Percentiles rank a stretch among this genome's conserved stretches.
These are phyloP conservation scores for Cataglyphis cursor DNA, from an alignment of 2,888 invertebrate species.

Conservation along the genomic window DNA sequence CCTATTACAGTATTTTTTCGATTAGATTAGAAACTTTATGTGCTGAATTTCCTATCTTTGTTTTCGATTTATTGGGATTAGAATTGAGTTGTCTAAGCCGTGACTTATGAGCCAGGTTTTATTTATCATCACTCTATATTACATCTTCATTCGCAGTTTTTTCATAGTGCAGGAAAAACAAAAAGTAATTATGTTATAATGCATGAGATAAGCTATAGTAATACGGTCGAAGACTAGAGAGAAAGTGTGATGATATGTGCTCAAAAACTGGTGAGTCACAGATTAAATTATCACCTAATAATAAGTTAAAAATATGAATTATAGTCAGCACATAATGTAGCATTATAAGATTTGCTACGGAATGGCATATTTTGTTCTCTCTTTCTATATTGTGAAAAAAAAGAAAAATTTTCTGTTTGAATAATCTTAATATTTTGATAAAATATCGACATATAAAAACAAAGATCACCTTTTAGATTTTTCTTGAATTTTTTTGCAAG, in stretches of 20 bases:
- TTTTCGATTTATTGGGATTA: slow-evolving; percentile 33
- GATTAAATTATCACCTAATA: slow-evolving; percentile 33
- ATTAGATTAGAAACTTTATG: slow-evolving; percentile 83
- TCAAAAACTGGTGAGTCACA: slow-evolving; percentile 28
- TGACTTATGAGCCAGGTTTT: slow-evolving; percentile 24
- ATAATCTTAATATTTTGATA: slow-evolving; percentile 14
- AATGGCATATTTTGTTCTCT: slow-evolving; percentile 28
- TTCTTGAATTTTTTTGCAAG: neutral
- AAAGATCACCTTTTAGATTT: slow-evolving; percentile 19
- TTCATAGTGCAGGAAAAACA: neutral
- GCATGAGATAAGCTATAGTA: slow-evolving; percentile 19
- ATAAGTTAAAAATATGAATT: slow-evolving; percentile 35
- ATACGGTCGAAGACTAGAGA: neutral
- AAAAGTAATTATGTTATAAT: neutral
- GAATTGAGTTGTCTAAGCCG: slow-evolving; percentile 15
- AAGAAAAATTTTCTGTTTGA: neutral
- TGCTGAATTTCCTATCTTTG: slow-evolving; percentile 68
- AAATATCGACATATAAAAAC: slow-evolving; percentile 16
- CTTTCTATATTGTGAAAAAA: slow-evolving; percentile 4
- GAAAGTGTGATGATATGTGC: slow-evolving; percentile 28
- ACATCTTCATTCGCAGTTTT: neutral
- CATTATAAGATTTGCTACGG: slow-evolving; percentile 21
- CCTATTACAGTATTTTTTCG: slow-evolving; percentile 86
- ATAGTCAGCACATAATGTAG: slow-evolving; percentile 41
- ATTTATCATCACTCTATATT: slow-evolving; percentile 15